Evolutionary conservation across 2,888 invertebrate species (phyloP).

Genomic region (Cylindroiulus punctatus): DNA sequence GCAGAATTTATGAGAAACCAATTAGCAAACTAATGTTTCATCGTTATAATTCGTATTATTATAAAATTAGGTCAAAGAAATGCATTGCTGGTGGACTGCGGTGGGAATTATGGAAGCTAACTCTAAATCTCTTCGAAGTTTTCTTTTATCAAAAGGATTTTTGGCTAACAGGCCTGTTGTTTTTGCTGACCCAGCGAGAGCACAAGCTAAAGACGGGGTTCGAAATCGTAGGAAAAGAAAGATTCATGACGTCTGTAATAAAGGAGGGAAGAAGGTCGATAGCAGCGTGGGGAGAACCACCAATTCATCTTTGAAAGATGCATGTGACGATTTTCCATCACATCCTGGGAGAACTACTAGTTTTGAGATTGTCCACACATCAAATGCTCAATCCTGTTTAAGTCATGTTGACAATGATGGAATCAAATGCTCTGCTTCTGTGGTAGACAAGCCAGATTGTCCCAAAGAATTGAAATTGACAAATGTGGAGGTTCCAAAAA

Average conservation of each 20-base stretch:
- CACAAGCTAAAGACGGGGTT: background rate
- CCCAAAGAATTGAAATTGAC: too few relatives aligned
- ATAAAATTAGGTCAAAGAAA: constrained; percentile 24
- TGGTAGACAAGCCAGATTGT: too few relatives aligned
- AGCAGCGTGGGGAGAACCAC: background rate
- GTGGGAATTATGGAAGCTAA: background rate
- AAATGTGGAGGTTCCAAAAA: too few relatives aligned
- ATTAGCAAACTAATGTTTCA: too few relatives aligned
- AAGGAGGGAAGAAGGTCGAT: background rate
- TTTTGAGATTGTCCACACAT: too few relatives aligned
- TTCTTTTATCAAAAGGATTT: background rate
- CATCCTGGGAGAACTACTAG: too few relatives aligned
- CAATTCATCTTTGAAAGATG: background rate
- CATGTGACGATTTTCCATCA: too few relatives aligned
- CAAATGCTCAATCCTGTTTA: background rate
- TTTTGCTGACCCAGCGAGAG: background rate
- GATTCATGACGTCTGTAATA: background rate
- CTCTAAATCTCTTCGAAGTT: background rate
- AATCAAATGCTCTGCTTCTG: background rate
- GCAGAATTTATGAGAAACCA: too few relatives aligned
- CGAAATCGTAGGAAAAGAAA: background rate
- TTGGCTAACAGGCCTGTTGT: background rate
- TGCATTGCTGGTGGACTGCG: background rate
- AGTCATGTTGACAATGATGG: background rate
- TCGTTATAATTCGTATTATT: too few relatives aligned